phyloP scores from a whole-genome alignment of 2,797 vertebrate species.

The Varecia variegata region DNA sequence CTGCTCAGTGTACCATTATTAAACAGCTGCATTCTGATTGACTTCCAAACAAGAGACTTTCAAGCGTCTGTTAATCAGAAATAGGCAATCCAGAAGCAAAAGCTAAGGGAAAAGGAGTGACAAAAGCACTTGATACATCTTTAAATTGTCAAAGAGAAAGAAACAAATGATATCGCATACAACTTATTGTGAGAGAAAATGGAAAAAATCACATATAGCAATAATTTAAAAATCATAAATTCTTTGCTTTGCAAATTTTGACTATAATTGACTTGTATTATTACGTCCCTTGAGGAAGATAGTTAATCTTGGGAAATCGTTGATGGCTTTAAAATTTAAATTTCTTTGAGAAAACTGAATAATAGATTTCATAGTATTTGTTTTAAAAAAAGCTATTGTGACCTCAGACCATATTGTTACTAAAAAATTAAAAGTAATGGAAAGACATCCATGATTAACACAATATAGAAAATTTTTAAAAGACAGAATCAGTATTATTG shows the following conservation, averaged over 20 bases:
- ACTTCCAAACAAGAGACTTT: constrained; percentile 41
- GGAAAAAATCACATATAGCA: neutral
- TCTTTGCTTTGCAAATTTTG: constrained; percentile 47
- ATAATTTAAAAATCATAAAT: constrained; percentile 58
- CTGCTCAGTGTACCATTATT: constrained; percentile 69
- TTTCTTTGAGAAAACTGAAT: constrained; percentile 54
- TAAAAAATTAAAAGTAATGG: neutral
- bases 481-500: neutral
- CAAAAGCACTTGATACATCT: constrained; percentile 43
- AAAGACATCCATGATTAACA: neutral
- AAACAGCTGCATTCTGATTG: constrained; percentile 67
- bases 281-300: constrained; percentile 52
- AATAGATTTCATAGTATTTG: constrained; percentile 30
- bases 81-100: constrained; percentile 39
- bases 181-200: constrained; percentile 44
- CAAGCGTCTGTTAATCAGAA: constrained; percentile 54
- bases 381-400: neutral
- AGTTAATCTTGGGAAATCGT: constrained; percentile 64
- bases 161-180: constrained; percentile 37
- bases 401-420: constrained; percentile 24
- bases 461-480: neutral
- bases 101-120: constrained; percentile 16
- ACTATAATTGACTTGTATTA: constrained; percentile 49
- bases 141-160: constrained; percentile 38
- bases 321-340: constrained; percentile 67